These are phyloP conservation scores for Trematomus loennbergii DNA, from an alignment of 2,113 vertebrate genomes.

Conservation along the genomic window DNA sequence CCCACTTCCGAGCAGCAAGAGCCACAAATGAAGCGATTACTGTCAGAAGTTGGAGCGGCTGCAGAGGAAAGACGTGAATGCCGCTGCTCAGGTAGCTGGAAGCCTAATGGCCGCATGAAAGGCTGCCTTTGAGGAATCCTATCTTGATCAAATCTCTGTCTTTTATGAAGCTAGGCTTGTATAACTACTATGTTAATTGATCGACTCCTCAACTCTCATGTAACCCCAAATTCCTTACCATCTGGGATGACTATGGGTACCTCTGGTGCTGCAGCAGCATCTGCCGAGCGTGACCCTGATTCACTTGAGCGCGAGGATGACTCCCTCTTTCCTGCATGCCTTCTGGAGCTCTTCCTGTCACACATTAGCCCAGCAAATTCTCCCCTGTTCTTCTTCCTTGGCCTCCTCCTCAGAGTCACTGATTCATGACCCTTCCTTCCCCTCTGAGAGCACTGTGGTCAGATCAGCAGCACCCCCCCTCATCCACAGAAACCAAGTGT, in stretches of 20 bases:
- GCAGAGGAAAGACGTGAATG: conserved; percentile 1
- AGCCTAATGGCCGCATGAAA: conserved; percentile 8
- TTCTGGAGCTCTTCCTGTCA: conserved; percentile 84
- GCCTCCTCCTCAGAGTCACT: conserved; percentile 68
- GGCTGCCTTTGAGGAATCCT: neutral
- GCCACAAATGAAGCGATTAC: conserved; percentile 9
- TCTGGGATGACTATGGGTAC: conserved; percentile 74
- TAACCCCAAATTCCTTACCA: conserved; percentile 72
- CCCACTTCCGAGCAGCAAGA: conserved; percentile 38
- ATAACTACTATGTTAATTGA: neutral
- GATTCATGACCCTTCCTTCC: conserved; percentile 72
- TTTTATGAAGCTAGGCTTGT: conserved; percentile 16
- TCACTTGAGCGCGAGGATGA: conserved; percentile 77
- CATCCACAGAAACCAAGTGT: conserved; percentile 39
- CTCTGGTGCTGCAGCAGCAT: conserved; percentile 65
- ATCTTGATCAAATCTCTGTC: neutral
- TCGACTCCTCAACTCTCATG: neutral
- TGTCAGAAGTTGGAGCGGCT: neutral
- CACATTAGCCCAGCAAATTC: conserved; percentile 76
- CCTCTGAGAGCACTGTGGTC: conserved; percentile 43
- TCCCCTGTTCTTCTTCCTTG: conserved; percentile 65
- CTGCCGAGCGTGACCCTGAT: conserved; percentile 66
- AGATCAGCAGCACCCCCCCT: conserved; percentile 25
- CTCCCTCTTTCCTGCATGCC: conserved; percentile 81
- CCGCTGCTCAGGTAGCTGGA: neutral